Base-by-base conservation (phyloP, 2,888 invertebrate species). In the Chromoteleia sp. region DNA sequence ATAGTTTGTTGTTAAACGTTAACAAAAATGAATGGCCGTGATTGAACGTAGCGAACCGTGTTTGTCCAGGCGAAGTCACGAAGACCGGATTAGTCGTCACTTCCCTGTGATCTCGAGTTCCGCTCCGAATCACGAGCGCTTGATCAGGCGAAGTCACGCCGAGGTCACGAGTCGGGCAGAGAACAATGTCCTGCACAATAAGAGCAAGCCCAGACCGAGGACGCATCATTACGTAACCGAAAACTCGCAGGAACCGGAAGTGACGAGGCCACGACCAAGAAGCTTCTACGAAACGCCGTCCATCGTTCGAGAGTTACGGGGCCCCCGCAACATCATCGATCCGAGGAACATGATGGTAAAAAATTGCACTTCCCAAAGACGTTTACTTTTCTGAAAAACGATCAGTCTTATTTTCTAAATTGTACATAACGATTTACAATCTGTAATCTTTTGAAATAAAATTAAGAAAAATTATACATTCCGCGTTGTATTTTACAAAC, bases 231-330 rank as follows among this genome's bases (percentile, higher is more conserved):
- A 91, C 75, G 83, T 87, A 54, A 81, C 86, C 50, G 89, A 89
- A 61, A 86, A 86, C 65, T 85, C 84, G 19, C 85, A 88, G 33
- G 87, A 90, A 82, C 84, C 85, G 67, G 91, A 91, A 83, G 77
- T 84, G 43, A 85, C 88, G 61, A 88, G 89, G 83, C 86, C 89
- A 21, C 86, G 91, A 76, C 91, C 91, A 19, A 86, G 90, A 76
- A 91, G 91, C 85, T 91, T 90, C 83, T 91, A 91, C 85, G 91
- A 91, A 65, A 90, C 88, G 81, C 88, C 91, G 1, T 73, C 88
- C n/a, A 84, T 85, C 36, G 88, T 86, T n/a, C 86, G 90, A 61
- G 91, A 91, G 39, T 86, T 88, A 14, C 85, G 90, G 25, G 90
- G 90, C 17, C 88, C 87, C 12, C 86, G 89, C 67, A 90, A 88